Base-by-base conservation (phyloP, 2,888 invertebrate genomes). In the Clanis bilineata region DNA sequence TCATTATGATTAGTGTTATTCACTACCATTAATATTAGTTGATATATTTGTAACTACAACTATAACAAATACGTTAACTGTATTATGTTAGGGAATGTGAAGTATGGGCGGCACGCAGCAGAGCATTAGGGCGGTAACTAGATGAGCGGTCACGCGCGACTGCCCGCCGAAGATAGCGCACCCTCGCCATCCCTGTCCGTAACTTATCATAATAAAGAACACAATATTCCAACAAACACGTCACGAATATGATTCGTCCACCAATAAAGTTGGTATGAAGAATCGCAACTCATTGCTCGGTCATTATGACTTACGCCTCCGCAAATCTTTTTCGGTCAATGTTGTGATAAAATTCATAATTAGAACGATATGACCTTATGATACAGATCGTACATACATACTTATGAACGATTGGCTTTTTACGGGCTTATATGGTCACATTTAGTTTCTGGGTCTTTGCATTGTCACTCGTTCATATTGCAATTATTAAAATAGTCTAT, bases 111-210 rank as follows among this genome's bases (percentile, higher is more conserved):
- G 65, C 61, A 65, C 61, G 63, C 62, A 57, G 57, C 59, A 61
- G 62, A 47, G 56, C 36, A 32, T 66, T 56, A 58, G 64, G 70
- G 68, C 68, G 70, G 74, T 85, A 84, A 87, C 77, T 81, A 87
- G 86, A 88, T 89, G 88, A 83, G 80, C 80, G 83, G 86, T 83
- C 88, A 88, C 89, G 88, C 82, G 79, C 83, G 78, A 61, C 83
- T 85, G 86, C 65, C 69, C 65, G 66, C 66, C 68, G 65, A 74
- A 72, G 88, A 87, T 87, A 86, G 74, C 77, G 72, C 65, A 62
- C 65, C 72, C 75, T 71, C 64, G 66, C 69, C 74, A 65, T 64
- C 64, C 61, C 62, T 57, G 65, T 66, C 69, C 66, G 73, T 70
- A 63, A 73, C 78, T 78, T 77, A 75, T 71, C 71, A 71, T 77